Base-by-base conservation (phyloP, 2,888 invertebrate species). In the Saturnia pavonia region DNA sequence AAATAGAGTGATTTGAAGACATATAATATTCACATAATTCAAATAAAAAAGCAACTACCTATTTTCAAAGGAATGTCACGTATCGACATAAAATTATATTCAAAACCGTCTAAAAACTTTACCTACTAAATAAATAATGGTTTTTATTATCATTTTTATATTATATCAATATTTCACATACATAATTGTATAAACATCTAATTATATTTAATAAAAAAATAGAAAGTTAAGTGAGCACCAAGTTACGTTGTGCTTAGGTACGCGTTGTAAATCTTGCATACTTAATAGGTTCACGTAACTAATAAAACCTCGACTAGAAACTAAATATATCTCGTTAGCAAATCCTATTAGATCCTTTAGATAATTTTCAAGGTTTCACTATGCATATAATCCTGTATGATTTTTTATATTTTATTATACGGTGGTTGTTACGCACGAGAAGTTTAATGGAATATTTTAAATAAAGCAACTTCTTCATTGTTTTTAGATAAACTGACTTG, bases 371-470 rank as follows among this genome's bases (percentile, higher is more conserved):
- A 84, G 82, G 83, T 79, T 82, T 72, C 65, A n/a, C 65, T 40
- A 65, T 76, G 72, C 70, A 75, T 77, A 76, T 80, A 82, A 79
- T 82, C 80, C 76, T 79, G n/a, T 77, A 77, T 78, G 11, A 19
- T 54, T 42, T 80, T 82, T 82, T 80, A 60, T 79, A 76, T 76
- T 80, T 80, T 79, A 76, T 80, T 80, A 83, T 82, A 77, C 78
- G 76, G 80, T 74, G 80, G 82, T 85, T 80, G 85, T 87, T 87
- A 87, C 88, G 86, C 84, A 86, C 84, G 85, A 82, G 82, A 70
- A 77, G 81, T 80, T 80, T 83, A 85, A 85, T 88, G 85, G 84
- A 85, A 86, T 85, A 81, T 83, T 85, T 79, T 79, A 81, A 78
- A 78, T 78, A 76, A 81, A 78, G 80, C 25, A 22, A 34, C 51